Evolutionary conservation across 2,797 vertebrate species (phyloP).

Genomic region (Cryptoblepharus egeriae): DNA sequence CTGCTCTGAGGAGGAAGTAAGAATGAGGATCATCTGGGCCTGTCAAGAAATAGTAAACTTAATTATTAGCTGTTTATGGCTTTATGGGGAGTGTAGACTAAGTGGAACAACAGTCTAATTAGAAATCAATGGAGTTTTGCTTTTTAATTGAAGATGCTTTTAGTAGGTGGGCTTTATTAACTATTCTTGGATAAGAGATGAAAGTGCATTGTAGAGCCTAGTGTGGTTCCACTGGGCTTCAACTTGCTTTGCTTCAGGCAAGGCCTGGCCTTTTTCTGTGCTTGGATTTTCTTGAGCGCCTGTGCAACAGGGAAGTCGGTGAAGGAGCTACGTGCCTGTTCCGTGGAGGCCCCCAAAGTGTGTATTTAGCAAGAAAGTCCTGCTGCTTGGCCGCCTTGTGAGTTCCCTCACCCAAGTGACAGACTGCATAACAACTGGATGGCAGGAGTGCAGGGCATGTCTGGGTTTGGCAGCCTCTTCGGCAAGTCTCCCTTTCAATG

Average conservation of each 20-base stretch:
- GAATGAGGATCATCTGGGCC: conserved; percentile 63
- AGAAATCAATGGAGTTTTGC: conserved; percentile 68
- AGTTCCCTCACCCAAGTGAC: background rate
- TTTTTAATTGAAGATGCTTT: conserved; percentile 64
- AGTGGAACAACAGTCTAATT: conserved; percentile 66
- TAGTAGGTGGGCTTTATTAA: conserved; percentile 38
- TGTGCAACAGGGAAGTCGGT: background rate
- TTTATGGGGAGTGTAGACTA: conserved; percentile 57
- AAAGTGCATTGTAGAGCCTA: background rate
- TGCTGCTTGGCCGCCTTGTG: background rate
- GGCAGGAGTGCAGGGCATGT: background rate
- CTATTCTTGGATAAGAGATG: conserved; percentile 35
- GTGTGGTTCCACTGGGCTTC: background rate
- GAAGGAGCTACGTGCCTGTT: background rate
- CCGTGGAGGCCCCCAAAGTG: background rate
- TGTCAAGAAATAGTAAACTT: conserved; percentile 67
- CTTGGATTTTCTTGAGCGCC: background rate
- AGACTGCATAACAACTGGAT: background rate
- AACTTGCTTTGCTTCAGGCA: background rate
- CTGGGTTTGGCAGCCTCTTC: background rate
- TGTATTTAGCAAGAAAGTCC: no score
- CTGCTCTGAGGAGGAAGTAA: conserved; percentile 17
- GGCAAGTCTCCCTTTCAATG: background rate
- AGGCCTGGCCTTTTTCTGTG: background rate
- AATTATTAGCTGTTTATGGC: conserved; percentile 56